Evolutionary conservation across 1,140 invertebrate genomes (phyloP), one percentile per base, ranked within the genome.

Genomic region (Drosophila watanabei): DNA sequence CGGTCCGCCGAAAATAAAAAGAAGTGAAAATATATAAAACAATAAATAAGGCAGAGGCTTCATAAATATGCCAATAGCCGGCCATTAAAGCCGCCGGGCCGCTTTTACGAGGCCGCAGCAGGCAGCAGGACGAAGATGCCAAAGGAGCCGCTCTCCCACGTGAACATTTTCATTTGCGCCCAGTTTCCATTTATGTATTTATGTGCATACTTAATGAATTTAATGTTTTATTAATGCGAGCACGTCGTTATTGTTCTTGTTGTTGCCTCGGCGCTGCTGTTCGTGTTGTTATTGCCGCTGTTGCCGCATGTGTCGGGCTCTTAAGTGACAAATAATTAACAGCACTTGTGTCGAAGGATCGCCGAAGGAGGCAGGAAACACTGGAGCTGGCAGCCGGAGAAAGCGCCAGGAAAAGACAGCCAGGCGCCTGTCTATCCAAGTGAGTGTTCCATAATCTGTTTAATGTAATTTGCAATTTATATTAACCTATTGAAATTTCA

Each of bases 401-500:
- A 49, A 61, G 39, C 45, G 16, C 37, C 60, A 13, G 41, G 14
- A 35, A 41, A 39, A 54, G 56, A 57, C 45, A 48, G 35, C 16
- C 13, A 20, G 61, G 46, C 41, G 60, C 14, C 61, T 39, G 33
- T 75, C 52, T 58, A 45, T 77, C 24, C 7, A 57, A 45, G 54
- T 37, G 63, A 39, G 39, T 56, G 64, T 43, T 75, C 66, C 62
- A 66, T 90, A 89, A 89, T 89, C 86, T 86, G 86, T 89, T 89
- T 89, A 89, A 89, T 82, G 86, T 89, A 89, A 90, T 90, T 89
- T 89, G 86, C 86, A 89, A 90, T 89, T 89, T 89, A 89, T 89
- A 89, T 89, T 73, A 89, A 82, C 82, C 87, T 90, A 89, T 89
- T 82, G 86, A 86, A 86, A 75, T 86, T 79, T 86, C 64, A 82